Percentiles rank a stretch among this genome's conserved stretches.
phyloP scores from a whole-genome alignment of 2,797 vertebrate genomes.

The Myotis findleyi region DNA sequence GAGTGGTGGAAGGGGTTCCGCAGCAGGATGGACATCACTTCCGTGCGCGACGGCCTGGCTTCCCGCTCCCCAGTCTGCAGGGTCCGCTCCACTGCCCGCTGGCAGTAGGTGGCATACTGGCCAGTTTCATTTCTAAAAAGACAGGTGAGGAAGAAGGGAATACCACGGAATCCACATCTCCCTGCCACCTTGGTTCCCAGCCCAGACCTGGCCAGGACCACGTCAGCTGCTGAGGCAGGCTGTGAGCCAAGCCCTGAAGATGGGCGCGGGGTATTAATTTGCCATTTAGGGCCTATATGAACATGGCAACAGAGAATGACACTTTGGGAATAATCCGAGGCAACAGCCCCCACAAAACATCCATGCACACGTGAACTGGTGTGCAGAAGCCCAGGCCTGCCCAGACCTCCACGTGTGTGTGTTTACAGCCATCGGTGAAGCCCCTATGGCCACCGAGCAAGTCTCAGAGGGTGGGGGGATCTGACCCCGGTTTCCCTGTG shows the following conservation, averaged over 20 bases:
- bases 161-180: background rate
- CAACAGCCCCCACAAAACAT: background rate
- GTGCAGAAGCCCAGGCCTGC: background rate
- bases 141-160: conserved; percentile 9
- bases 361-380: background rate
- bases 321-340: background rate
- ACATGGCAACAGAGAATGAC: background rate
- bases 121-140: conserved; percentile 93
- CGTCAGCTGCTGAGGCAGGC: background rate
- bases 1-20: conserved; percentile 98
- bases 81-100: conserved; percentile 94
- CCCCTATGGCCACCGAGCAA: background rate
- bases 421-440: rapidly evolving
- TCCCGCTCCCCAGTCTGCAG: conserved; percentile 94
- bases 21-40: conserved; percentile 96
- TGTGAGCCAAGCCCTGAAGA: background rate
- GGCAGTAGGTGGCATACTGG: conserved; percentile 97
- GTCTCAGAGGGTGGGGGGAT: background rate
- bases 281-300: background rate
- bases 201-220: background rate
- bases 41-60: conserved; percentile 96
- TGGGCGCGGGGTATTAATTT: background rate
- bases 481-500: rapidly evolving
- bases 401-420: background rate
- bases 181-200: background rate